Percentiles rank a stretch among this genome's conserved stretches.
phyloP scores from a whole-genome alignment of 2,888 invertebrate genomes.

The Cheilosia vulpina region DNA sequence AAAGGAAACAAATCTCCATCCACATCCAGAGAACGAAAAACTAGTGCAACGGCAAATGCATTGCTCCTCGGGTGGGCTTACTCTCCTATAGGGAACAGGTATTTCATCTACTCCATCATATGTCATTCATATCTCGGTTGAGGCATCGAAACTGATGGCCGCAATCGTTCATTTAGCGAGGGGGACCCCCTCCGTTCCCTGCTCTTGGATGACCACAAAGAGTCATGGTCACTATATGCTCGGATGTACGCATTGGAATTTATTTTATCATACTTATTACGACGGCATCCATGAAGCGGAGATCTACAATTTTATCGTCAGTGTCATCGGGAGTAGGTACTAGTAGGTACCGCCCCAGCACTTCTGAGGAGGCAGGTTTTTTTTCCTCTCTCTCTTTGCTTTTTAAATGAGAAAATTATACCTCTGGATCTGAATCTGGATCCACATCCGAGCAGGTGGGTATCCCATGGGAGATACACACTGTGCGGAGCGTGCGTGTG shows the following conservation, averaged over 20 bases:
- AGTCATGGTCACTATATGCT: conserved; percentile 39
- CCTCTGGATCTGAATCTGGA: conserved; percentile 13
- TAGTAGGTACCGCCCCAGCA: background rate
- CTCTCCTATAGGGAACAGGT: conserved; percentile 32
- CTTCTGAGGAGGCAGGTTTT: conserved; percentile 29
- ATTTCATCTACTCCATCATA: conserved; percentile 66
- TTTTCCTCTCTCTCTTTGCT: background rate
- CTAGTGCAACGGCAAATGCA: conserved; percentile 25
- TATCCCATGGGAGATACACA: conserved; percentile 58
- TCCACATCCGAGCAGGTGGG: conserved; percentile 33
- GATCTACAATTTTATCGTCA: conserved; percentile 62
- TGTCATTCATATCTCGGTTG: conserved; percentile 66
- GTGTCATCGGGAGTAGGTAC: conserved; percentile 14
- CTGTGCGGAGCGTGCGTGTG: conserved; percentile 4
- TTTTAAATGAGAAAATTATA: conserved; percentile 50
- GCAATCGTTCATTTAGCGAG: conserved; percentile 50
- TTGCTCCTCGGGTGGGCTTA: conserved; percentile 49
- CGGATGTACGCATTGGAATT: conserved; percentile 49
- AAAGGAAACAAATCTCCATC: background rate
- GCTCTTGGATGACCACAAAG: conserved; percentile 39
- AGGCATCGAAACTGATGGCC: conserved; percentile 65
- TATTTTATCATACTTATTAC: conserved; percentile 42
- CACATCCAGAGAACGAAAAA: conserved; percentile 5
- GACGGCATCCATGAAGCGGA: conserved; percentile 9
- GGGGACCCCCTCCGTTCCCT: background rate